A percentile compares a stretch with the other conserved stretches of the same genome.
phyloP scores from a whole-genome alignment of 1,140 invertebrate species.

The Andricus grossulariae region DNA sequence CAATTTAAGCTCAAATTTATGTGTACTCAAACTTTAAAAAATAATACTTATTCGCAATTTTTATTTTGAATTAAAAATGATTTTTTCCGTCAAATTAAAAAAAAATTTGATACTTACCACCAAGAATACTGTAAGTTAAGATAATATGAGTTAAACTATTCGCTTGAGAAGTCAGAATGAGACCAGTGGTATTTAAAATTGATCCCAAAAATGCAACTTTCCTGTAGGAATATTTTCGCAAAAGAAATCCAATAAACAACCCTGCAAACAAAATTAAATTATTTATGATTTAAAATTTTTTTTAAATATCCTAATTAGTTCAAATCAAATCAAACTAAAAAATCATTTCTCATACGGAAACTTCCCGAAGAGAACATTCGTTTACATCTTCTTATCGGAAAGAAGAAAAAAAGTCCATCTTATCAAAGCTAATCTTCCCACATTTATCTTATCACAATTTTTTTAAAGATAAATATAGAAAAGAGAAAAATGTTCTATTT shows the following conservation, averaged over 20 bases:
- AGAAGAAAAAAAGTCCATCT: not conserved
- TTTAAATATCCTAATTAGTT: not conserved
- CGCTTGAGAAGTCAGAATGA: slow-evolving; percentile 82
- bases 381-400: not conserved
- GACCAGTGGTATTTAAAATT: slow-evolving; percentile 79
- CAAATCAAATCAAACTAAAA: slow-evolving; percentile 1
- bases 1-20: too few relatives aligned
- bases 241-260: slow-evolving; percentile 83
- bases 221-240: slow-evolving; percentile 84
- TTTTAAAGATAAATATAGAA: not conserved
- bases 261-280: slow-evolving; percentile 65
- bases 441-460: not conserved
- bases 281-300: not conserved
- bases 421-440: not conserved
- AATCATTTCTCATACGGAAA: not conserved
- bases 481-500: not conserved
- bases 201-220: slow-evolving; percentile 84
- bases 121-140: slow-evolving; percentile 84
- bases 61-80: too few relatives aligned
- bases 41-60: too few relatives aligned
- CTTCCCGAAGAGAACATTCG: not conserved
- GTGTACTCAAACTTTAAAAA: too few relatives aligned
- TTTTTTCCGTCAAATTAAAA: too few relatives aligned
- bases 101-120: slow-evolving; percentile 77
- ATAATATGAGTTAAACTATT: slow-evolving; percentile 84